Base-by-base conservation (phyloP, 1,140 invertebrate genomes). In the Drosophila pseudoananassae region DNA sequence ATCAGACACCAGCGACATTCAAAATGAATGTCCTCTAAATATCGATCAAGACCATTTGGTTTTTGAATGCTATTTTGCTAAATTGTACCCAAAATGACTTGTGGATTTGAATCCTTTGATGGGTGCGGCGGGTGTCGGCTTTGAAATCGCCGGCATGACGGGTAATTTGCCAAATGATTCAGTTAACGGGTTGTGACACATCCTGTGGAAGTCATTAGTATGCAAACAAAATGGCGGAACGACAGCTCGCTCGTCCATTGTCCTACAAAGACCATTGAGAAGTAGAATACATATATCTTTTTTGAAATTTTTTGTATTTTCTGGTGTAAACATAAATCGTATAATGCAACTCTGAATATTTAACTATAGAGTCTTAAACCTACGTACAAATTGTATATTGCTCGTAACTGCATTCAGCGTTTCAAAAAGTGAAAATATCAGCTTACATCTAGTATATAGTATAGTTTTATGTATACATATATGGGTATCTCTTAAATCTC, bases 351-450 rank as follows among this genome's bases (percentile, higher is more conserved):
- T 85, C 50, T 74, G 73, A 85, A 82, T 85, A 82, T 82, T 82
- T 87, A 78, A 74, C 81, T 77, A 87, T 49, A 23, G 12, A 33
- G 8, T 49, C 17, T 76, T 65, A 49, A 40, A 29, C 59, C 54
- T 70, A 45, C n/a, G 5, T 68, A 68, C 55, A 87, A 87, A 82
- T 85, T 69, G 83, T 85, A 82, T 82, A 72, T 87, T 82, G 83
- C 70, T 85, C 53, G 54, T 80, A 76, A 79, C 53, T 73, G 59
- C 63, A 72, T 66, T 80, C 73, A 61, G 82, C 77, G 60, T 87
- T 78, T 74, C 72, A 80, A 81, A 80, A 80, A 69, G 58, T 78
- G 71, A 72, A 87, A 87, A 81, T 61, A 82, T 87, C 58, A 49
- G 38, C 55, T 73, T 81, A 76, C 20, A 7, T 55, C 15, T 77